These are phyloP conservation scores for Anoplopoma fimbria DNA, from an alignment of 2,113 vertebrate genomes.

Conservation along the genomic window DNA sequence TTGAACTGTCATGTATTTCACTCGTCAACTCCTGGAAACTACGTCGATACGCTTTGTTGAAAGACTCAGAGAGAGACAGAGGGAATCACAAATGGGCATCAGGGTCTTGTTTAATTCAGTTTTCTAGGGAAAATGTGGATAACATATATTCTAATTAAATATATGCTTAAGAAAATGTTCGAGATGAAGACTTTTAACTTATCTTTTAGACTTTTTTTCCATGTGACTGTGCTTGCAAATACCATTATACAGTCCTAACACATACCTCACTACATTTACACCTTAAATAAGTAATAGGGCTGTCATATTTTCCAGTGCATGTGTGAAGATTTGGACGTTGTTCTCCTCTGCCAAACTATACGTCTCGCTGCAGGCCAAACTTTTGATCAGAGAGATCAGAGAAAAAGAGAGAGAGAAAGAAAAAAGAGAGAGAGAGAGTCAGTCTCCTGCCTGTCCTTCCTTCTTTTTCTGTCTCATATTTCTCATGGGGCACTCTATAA, in stretches of 20 bases:
- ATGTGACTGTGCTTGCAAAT: slow-evolving; percentile 9
- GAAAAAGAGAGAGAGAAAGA: slow-evolving; percentile 45
- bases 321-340: slow-evolving; percentile 77
- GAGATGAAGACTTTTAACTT: slow-evolving; percentile 18
- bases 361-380: slow-evolving; percentile 74
- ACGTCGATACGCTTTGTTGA: slow-evolving; percentile 49
- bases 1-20: slow-evolving; percentile 72
- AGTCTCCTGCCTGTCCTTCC: slow-evolving; percentile 51
- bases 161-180: slow-evolving; percentile 12
- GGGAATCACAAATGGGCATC: slow-evolving; percentile 60
- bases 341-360: slow-evolving; percentile 68
- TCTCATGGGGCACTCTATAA: slow-evolving; percentile 75
- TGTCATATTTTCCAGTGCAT: slow-evolving; percentile 77
- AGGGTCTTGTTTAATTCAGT: slow-evolving; percentile 16
- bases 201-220: slow-evolving; percentile 38
- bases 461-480: slow-evolving; percentile 74
- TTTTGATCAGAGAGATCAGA: slow-evolving; percentile 77
- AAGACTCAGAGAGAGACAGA: slow-evolving; percentile 35
- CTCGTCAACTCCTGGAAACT: slow-evolving; percentile 47
- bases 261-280: slow-evolving; percentile 65
- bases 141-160: slow-evolving; percentile 30
- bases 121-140: slow-evolving; percentile 21
- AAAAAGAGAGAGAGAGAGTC: slow-evolving; percentile 31
- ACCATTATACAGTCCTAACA: slow-evolving; percentile 64
- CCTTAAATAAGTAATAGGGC: slow-evolving; percentile 81